Evolutionary conservation across 2,113 vertebrate genomes (phyloP), one percentile per base, ranked within the genome.

Genomic region (Raja brachyura): DNA sequence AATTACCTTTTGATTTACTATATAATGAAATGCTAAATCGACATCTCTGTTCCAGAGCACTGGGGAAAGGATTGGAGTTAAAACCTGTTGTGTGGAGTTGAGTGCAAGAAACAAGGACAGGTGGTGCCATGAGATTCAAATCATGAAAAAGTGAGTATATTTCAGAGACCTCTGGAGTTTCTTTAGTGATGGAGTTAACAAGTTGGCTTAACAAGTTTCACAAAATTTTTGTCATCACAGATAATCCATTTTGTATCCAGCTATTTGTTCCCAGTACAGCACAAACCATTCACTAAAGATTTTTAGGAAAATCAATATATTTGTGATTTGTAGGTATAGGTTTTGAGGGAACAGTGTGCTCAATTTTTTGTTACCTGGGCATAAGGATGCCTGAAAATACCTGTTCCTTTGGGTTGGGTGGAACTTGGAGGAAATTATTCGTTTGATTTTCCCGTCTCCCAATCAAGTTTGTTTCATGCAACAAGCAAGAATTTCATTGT

Each of bases 121-220:
- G 8, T 99, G 99, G 98, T 97, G 97, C 94, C 97, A 98, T 86
- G 99, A 99, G 96, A 99, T 99, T 94, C 98, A 99, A 94, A 99
- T 99, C 90, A 99, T 99, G 98, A 98, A 98, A 95, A 99, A 98
- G 98, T 98, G 95, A 93, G 97, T 96, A 66, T 79, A 28, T 76
- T 18, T 5, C 0, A 93, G 73, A 1, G 33, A 54, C 20, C 39
- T 11, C 56, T 20, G 63, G 28, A 88, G 14, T 3, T 31, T 66
- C 31, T 14, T 88, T 31, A 66, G 28, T 7, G 14, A 14, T 61
- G 56, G 7, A 25, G 56, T 88, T 18, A 13, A 61, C 16, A n/a
- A n/a, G 0, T 86, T 88, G 8, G 22, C 22, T 13, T 56, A 59
- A 88, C 31, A 5, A 5, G 7, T 63, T 22, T 33, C 13, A 85